phyloP scores from a whole-genome alignment of 2,888 invertebrate species.

The Trilocha varians region DNA sequence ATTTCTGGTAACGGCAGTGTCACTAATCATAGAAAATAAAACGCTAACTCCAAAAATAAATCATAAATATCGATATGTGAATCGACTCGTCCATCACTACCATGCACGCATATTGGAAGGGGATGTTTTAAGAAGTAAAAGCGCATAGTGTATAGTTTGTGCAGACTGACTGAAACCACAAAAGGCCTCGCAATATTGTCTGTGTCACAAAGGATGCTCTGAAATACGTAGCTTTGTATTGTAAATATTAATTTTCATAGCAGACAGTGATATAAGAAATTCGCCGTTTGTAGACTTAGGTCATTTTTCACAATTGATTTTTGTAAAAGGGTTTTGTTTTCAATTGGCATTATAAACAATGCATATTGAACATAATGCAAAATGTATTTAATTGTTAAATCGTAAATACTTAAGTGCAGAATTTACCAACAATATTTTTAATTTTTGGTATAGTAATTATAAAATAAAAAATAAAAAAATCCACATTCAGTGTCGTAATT shows the following conservation, averaged over 20 bases:
- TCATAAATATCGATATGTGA: constrained; percentile 3
- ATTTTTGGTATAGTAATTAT: no score
- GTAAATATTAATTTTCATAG: constrained; percentile 4
- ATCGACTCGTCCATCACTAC: constrained; percentile 1
- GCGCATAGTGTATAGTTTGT: constrained; percentile 40
- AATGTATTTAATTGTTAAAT: no score
- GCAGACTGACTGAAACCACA: constrained; percentile 44
- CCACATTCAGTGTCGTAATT: not conserved
- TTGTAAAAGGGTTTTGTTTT: no score
- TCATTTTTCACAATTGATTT: no score
- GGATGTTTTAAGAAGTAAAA: constrained; percentile 60
- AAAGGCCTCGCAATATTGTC: constrained; percentile 53
- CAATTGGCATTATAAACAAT: no score
- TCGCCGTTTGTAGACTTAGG: not conserved
- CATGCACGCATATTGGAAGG: constrained; percentile 13
- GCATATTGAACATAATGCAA: no score
- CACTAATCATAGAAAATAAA: constrained; percentile 1
- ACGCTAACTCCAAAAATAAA: constrained; percentile 2
- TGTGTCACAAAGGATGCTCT: constrained; percentile 27
- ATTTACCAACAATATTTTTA: no score
- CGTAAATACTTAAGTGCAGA: no score
- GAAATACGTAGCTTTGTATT: constrained; percentile 1
- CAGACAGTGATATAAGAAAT: constrained; percentile 5
- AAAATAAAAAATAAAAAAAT: not conserved
- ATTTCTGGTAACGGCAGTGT: no score